Conservation (phyloP, 2,797 vertebrate species). For the Crotalus adamanteus region DNA sequence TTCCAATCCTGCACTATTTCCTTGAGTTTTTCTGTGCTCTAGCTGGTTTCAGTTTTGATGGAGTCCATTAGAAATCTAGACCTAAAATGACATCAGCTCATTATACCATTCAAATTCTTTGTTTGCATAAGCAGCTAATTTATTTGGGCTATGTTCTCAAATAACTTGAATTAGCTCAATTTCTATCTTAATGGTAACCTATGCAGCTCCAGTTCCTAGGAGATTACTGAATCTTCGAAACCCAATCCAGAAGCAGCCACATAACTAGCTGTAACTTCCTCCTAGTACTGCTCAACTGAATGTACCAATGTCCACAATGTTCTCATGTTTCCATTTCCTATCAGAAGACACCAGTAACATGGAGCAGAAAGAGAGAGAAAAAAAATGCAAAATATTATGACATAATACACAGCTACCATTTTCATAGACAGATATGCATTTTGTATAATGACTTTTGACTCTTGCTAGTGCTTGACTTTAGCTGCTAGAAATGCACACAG, state of each 20-base stretch:
- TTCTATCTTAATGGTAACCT: background rate
- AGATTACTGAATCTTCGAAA: background rate
- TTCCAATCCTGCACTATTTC: background rate
- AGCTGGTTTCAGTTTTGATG: background rate
- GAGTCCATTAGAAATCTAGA: background rate
- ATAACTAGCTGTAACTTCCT: background rate
- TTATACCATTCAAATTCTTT: background rate
- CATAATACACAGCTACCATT: background rate
- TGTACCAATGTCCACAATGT: background rate
- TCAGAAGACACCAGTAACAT: background rate
- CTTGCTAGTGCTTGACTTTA: background rate
- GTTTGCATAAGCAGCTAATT: background rate
- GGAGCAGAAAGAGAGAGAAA: background rate
- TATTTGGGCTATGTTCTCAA: background rate
- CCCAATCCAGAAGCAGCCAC: background rate
- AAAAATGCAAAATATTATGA: background rate
- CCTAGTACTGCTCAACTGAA: background rate
- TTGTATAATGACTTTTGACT: background rate
- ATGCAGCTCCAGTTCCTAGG: background rate
- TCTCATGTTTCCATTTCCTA: background rate
- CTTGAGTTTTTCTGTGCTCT: background rate
- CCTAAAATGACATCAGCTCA: background rate
- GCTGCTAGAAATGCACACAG: background rate
- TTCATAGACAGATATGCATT: background rate
- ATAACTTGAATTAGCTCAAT: background rate